Base-by-base conservation (phyloP, 2,113 vertebrate genomes). In the Austrofundulus limnaeus region DNA sequence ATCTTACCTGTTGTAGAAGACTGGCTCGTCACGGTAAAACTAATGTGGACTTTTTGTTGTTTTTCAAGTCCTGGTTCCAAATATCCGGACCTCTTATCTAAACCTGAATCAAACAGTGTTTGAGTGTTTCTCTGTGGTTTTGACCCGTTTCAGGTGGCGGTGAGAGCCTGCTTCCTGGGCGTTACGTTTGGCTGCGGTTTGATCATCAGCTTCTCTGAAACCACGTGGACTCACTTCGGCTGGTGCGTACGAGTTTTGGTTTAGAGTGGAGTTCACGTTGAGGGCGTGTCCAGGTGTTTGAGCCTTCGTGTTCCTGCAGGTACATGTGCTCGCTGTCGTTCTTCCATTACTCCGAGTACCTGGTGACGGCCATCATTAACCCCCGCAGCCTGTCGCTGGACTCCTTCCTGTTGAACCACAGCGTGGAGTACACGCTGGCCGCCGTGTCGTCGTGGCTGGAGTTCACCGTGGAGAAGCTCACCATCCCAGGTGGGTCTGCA, bases 341-440 rank as follows among this genome's bases (percentile, higher is more conserved):
- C 12, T 99, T 99, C 91, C 97, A 99, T 78, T 99, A 96, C 85
- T 96, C 96, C 0, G 97, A 99, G 74, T 99, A 98, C 84, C 86
- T 99, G 85, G 95, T 99, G 74, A 99, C 97, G 0, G 95, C 97
- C 45, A 84, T 98, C 82, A 98, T 98, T 78, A 99, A 99, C 78
- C 97, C 97, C 0, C 94, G 91, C 62, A 98, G 95, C 73, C 91
- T 98, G 45, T 96, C 96, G 0, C 84, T 99, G 82, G 97, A 99
- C 72, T 99, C 97, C 0, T 99, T 98, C 76, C 93, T 99, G 34
- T 93, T 99, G 75, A 99, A 99, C 84, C 97, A 99, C 90, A 99
- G 97, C 15, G 63, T 97, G 68, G 97, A 98, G 84, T 99, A 99
- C 76, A 96, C 94, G 0, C 77, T 98, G 64, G 97, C 97, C 0